These are phyloP conservation scores for Allobates femoralis DNA, from an alignment of 2,797 vertebrate genomes.

Conservation along the genomic window DNA sequence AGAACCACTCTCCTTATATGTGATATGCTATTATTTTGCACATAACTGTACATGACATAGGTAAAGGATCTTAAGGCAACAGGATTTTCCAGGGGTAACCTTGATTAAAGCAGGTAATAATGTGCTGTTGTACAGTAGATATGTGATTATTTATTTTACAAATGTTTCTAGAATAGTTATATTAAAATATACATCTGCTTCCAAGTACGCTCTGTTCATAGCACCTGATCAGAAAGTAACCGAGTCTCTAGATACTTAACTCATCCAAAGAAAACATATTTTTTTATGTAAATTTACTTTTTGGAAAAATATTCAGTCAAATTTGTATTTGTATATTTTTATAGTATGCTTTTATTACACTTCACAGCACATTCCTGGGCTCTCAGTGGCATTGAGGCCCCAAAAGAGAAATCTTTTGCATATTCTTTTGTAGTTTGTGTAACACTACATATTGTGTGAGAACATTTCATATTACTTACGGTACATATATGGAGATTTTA, in stretches of 20 bases:
- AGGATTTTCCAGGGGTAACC: neutral
- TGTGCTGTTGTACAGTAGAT: constrained; percentile 1
- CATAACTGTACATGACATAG: neutral
- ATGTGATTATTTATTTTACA: constrained; percentile 19
- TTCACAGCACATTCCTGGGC: constrained; percentile 49
- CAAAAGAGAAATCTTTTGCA: constrained; percentile 22
- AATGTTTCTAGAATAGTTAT: constrained; percentile 1
- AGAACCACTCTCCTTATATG: no score
- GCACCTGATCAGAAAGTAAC: constrained; percentile 23
- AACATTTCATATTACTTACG: constrained; percentile 21
- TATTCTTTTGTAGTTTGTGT: constrained; percentile 30
- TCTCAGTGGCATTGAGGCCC: constrained; percentile 45
- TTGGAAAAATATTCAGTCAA: constrained; percentile 39
- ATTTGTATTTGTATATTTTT: constrained; percentile 53
- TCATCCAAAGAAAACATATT: constrained; percentile 46
- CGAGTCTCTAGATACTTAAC: neutral
- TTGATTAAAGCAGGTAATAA: neutral
- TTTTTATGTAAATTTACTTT: constrained; percentile 48
- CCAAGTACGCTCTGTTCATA: neutral
- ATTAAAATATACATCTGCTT: neutral
- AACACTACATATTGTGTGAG: constrained; percentile 30
- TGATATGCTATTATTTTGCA: no score
- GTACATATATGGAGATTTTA: constrained; percentile 10
- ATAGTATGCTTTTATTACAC: constrained; percentile 36
- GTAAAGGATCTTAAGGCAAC: neutral